Evolutionary conservation across 2,888 invertebrate genomes (phyloP), one percentile per base, ranked within the genome.

Genomic region (Serrognathus titanus): DNA sequence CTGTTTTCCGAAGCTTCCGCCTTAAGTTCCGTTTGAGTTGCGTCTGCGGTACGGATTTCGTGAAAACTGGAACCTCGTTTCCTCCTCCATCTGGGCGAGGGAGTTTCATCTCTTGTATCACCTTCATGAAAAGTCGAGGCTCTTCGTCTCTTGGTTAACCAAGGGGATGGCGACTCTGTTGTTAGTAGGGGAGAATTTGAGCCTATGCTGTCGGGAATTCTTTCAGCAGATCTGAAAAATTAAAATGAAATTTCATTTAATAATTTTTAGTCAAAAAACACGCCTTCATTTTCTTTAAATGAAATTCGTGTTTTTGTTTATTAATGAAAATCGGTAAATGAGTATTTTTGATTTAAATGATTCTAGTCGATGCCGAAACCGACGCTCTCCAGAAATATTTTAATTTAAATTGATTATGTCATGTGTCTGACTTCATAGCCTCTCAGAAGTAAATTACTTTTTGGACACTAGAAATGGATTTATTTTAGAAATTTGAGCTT

Each of bases 121-220:
- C 79, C 77, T 65, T 79, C 80, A 71, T 81, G 81, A 67, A 79
- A 81, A 2, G 81, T 81, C 16, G 80, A 81, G 1, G 81, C 80
- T 57, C 81, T 67, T 41, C 79, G 74, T 16, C 76, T 62, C 58
- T 69, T 72, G 13, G 65, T 62, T 38, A 66, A 66, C 72, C 74
- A 73, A 16, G 70, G 63, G 1, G 70, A 62, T 1, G 72, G 63
- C 2, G 58, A 51, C 53, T 72, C 70, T 1, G 69, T 61, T 24
- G 68, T 68, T 12, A 71, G 69, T 62, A 78, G 59, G 2, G 76
- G 74, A 10, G 75, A 73, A 49, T 69, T 72, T 3, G 76, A 76
- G 53, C 70, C 72, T 38, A 75, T 58, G 55, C 73, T 74, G 55
- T 71, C 71, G 11, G 55, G 63, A 47, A 69, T 70, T 43, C 66